Base-by-base conservation (phyloP, 2,113 vertebrate genomes). In the Ageneiosus marmoratus region DNA sequence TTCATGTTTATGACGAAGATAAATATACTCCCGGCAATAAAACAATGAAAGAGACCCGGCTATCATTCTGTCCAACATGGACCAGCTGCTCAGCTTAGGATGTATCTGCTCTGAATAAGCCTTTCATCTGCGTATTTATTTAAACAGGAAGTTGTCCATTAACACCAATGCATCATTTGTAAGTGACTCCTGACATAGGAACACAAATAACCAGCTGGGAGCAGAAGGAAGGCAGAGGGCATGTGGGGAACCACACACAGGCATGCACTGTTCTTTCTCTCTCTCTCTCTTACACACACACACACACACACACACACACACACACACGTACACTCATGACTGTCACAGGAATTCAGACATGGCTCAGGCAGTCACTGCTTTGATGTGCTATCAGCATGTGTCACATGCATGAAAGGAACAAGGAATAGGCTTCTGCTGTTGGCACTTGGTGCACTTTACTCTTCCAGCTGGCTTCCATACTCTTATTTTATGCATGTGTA, bases 171-270 rank as follows among this genome's bases (percentile, higher is more conserved):
- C 85, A 91, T 93, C 91, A 91, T 91, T 90, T 92, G 89, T 91
- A 93, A 92, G 89, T 91, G 89, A 91, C 86, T 90, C 87, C 88
- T 92, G 92, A 94, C 94, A 94, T 93, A 92, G 91, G 90, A 92
- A 94, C 89, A 94, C 91, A 93, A 94, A 91, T 90, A 78, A 82
- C 88, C 86, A 75, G 48, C 85, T 27, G 74, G 73, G 53, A 84
- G 81, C 87, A 87, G 87, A 88, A 89, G 89, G 89, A 67, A 16
- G 65, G 69, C 77, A 74, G 77, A 75, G 83, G 77, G 73, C 12
- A 63, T 27, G 29, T 18, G 55, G 82, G 34, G 76, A 62, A 75
- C 73, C 55, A 56, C 67, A 85, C 86, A 85, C 83, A 88, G 72
- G 29, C 75, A 20, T 69, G 24, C 77, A 77, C 80, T 86, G 84